These are phyloP conservation scores for Myripristis jacobus DNA, from an alignment of 2,797 vertebrate genomes.

Conservation along the genomic window DNA sequence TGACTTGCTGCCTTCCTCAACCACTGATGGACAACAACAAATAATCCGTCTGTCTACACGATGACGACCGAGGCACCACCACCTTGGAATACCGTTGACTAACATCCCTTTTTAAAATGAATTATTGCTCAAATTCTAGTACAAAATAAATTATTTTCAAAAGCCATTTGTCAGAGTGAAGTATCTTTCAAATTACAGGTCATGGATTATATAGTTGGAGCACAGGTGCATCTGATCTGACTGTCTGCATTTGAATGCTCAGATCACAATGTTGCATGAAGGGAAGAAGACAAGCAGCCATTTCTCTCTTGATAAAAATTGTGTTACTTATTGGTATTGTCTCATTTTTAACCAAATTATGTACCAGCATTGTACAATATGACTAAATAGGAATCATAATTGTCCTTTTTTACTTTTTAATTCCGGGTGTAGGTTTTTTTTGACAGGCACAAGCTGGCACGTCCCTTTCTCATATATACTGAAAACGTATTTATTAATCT, in stretches of 20 bases:
- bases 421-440: background rate
- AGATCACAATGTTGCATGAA: background rate
- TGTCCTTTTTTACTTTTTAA: too few relatives aligned
- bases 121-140: background rate
- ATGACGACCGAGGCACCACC: background rate
- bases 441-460: too few relatives aligned
- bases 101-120: slow-evolving; percentile 1
- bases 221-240: background rate
- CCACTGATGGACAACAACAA: slow-evolving; percentile 1
- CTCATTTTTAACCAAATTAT: background rate
- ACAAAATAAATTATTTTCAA: slow-evolving; percentile 10
- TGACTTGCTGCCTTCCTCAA: background rate
- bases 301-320: too few relatives aligned
- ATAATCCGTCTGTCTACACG: too few relatives aligned
- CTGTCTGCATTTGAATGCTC: slow-evolving; percentile 17
- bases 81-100: slow-evolving; percentile 16
- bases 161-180: slow-evolving; percentile 34
- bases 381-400: background rate
- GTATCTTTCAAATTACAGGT: slow-evolving; percentile 3
- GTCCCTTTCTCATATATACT: background rate
- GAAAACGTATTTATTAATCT: background rate
- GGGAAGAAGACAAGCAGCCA: too few relatives aligned
- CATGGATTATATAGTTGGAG: background rate
- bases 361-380: background rate
- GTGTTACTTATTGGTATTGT: background rate